Conservation (phyloP, 2,797 vertebrate genomes). For the Atherinosoma microstoma region DNA sequence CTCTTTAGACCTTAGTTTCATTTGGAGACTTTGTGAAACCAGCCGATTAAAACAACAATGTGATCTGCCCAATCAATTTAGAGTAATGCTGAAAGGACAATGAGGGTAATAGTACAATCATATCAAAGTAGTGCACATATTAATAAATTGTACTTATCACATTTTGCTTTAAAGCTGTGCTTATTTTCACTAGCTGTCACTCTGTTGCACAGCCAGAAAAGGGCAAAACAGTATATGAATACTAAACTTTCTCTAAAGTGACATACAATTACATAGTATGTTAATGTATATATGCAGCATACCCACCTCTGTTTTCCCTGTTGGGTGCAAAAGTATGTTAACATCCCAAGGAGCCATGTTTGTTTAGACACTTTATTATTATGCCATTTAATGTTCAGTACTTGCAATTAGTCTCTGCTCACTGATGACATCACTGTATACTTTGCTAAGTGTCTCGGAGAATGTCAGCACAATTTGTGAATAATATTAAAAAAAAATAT, state of each 20-base stretch:
- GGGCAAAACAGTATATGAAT: background rate
- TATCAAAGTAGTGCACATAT: background rate
- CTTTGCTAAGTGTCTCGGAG: constrained; percentile 16
- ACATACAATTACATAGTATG: background rate
- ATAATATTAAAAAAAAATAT: too few relatives aligned
- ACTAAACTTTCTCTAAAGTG: background rate
- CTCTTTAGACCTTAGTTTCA: background rate
- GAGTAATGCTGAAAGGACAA: background rate
- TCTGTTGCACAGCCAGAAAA: background rate
- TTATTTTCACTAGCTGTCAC: background rate
- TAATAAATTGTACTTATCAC: background rate
- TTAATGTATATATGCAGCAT: background rate
- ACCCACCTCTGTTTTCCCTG: background rate
- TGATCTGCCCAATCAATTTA: background rate
- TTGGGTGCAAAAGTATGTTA: constrained; percentile 1
- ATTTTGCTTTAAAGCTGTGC: constrained; percentile 12
- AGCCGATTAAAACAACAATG: background rate
- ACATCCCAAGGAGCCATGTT: constrained; percentile 5
- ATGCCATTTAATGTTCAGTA: constrained; percentile 22
- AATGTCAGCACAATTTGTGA: constrained; percentile 42
- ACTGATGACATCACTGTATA: constrained; percentile 18
- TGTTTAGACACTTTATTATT: constrained; percentile 9
- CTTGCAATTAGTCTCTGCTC: background rate
- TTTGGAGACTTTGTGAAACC: constrained; percentile 27
- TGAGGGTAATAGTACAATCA: background rate